Evolutionary conservation across 2,797 vertebrate species (phyloP).

Genomic region (Lerista edwardsae): DNA sequence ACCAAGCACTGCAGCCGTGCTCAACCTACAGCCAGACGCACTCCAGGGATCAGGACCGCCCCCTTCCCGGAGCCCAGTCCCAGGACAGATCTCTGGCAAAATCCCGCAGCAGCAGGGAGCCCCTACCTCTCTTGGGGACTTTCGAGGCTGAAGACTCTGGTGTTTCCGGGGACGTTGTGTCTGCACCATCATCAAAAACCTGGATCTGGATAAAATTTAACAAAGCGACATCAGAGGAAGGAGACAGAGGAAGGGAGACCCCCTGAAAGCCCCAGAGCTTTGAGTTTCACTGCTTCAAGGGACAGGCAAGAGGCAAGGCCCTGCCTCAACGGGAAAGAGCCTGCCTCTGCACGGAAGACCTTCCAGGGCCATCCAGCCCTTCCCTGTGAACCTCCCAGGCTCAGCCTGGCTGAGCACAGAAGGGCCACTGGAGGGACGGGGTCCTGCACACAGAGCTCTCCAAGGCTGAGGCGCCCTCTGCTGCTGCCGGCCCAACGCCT

Average conservation of each 20-base stretch:
- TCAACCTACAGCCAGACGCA: not conserved
- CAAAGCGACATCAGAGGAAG: fast-evolving
- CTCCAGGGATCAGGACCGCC: not conserved
- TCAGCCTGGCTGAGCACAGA: not conserved
- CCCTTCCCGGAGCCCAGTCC: not conserved
- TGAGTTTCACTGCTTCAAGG: too few relatives aligned
- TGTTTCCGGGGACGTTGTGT: slow-evolving; percentile 94
- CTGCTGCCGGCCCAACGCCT: not conserved
- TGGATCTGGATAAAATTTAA: slow-evolving; percentile 84
- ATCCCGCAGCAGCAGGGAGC: fast-evolving
- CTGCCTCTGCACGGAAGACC: too few relatives aligned
- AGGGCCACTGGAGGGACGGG: not conserved
- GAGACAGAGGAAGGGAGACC: too few relatives aligned
- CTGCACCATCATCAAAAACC: slow-evolving; percentile 91
- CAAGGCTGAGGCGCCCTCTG: not conserved
- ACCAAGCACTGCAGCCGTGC: not conserved
- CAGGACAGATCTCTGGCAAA: too few relatives aligned
- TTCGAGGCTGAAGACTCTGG: slow-evolving; percentile 88
- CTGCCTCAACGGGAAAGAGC: too few relatives aligned
- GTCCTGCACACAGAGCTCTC: not conserved
- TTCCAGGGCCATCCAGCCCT: not conserved
- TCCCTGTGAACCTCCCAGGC: not conserved
- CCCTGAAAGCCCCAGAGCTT: not conserved
- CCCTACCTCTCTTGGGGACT: slow-evolving; percentile 88
- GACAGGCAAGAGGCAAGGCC: not conserved